These are phyloP conservation scores for Corythornis vintsioides DNA, from an alignment of 2,113 vertebrate species.

Conservation along the genomic window DNA sequence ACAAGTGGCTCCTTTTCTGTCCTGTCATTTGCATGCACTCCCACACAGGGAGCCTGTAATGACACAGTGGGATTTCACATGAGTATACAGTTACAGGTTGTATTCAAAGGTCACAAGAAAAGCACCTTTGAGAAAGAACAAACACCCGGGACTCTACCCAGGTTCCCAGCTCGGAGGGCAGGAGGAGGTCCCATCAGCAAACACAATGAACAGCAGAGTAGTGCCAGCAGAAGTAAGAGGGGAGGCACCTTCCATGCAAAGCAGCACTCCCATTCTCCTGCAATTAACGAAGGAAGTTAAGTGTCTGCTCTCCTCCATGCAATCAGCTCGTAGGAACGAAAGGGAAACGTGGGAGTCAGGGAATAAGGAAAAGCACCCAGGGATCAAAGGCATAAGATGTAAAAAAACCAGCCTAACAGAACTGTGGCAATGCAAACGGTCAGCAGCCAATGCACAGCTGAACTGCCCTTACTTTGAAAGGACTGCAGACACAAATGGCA, in stretches of 20 bases:
- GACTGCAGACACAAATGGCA: neutral
- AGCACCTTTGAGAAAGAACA: neutral
- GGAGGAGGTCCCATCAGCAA: neutral
- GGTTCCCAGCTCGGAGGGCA: neutral
- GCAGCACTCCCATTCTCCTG: neutral
- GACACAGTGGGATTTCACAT: neutral
- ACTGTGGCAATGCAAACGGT: neutral
- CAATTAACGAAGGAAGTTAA: neutral
- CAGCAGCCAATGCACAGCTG: neutral
- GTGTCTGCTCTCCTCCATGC: neutral
- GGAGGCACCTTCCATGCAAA: neutral
- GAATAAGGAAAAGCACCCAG: neutral
- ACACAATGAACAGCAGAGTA: neutral
- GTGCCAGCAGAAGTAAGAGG: neutral
- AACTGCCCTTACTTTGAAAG: neutral
- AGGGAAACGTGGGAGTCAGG: neutral
- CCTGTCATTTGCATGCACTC: conserved; percentile 8
- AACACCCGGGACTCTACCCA: neutral
- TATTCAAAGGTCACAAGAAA: conserved; percentile 19
- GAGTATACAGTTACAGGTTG: conserved; percentile 34
- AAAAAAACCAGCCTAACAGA: neutral
- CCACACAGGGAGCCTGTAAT: neutral
- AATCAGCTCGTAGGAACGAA: neutral
- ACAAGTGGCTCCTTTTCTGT: neutral
- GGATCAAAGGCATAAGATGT: neutral